Conservation (phyloP, 2,888 invertebrate species). For the Galerucella calmariensis region DNA sequence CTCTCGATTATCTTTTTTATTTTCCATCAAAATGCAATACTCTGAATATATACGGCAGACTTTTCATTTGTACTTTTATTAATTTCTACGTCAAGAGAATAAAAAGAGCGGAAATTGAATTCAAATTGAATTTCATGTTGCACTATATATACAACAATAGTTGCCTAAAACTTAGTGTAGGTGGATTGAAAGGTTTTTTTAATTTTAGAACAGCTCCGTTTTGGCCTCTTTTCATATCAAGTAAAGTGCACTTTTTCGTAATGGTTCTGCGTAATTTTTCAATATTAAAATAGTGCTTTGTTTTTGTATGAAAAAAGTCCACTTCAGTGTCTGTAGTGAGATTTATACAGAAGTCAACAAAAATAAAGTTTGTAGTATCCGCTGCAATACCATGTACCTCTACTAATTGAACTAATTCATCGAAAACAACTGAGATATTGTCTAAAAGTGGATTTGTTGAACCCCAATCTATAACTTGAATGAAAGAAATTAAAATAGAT, state of each 20-base stretch:
- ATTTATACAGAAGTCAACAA: too few species aligned
- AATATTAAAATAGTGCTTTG: too few species aligned
- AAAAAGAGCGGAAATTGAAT: conserved; percentile 5
- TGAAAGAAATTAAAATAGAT: too few species aligned
- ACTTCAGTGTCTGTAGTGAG: too few species aligned
- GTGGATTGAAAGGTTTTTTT: background rate
- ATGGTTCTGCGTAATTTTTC: too few species aligned
- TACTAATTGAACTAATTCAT: too few species aligned
- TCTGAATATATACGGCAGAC: background rate
- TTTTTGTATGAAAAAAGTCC: too few species aligned
- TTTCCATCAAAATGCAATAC: conserved; percentile 13
- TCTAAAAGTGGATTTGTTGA: too few species aligned
- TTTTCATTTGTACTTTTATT: conserved; percentile 5
- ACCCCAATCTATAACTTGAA: too few species aligned
- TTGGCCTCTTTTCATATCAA: background rate
- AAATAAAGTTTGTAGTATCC: too few species aligned
- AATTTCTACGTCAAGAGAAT: background rate
- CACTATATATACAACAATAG: conserved; percentile 1
- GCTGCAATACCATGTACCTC: too few species aligned
- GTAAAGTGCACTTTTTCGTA: background rate
- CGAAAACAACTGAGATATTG: too few species aligned
- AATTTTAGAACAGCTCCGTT: background rate
- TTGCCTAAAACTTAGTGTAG: background rate
- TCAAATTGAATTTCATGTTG: background rate
- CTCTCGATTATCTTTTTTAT: background rate